These are phyloP conservation scores for Podargus strigoides DNA, from an alignment of 2,797 vertebrate genomes.

Conservation along the genomic window DNA sequence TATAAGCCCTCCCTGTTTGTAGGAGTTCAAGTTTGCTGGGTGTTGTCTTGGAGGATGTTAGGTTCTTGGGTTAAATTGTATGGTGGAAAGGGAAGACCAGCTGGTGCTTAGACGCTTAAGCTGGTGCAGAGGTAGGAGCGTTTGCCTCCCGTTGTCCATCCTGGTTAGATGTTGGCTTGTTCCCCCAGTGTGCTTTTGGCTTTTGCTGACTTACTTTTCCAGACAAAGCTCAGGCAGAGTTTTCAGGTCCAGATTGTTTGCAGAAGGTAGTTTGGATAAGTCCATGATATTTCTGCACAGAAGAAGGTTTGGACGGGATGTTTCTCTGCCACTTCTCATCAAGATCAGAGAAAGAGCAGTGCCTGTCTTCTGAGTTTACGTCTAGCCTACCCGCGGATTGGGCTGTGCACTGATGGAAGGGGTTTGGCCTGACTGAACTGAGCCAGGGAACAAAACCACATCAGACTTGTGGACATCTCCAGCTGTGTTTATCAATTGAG, in stretches of 20 bases:
- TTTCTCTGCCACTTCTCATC: background rate
- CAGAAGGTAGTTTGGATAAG: background rate
- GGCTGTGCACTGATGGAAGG: background rate
- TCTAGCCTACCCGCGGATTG: background rate
- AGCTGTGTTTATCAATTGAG: rapidly evolving
- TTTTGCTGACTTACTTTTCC: background rate
- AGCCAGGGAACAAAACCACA: background rate
- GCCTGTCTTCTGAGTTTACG: background rate
- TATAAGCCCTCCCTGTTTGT: background rate
- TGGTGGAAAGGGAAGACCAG: background rate
- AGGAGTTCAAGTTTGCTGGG: background rate
- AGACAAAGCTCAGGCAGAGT: background rate
- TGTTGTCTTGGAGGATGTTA: background rate
- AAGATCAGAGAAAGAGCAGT: background rate
- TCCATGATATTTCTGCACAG: background rate
- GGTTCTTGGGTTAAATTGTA: background rate
- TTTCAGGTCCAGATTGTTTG: background rate
- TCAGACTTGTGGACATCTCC: background rate
- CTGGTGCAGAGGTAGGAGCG: background rate
- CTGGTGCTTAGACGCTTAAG: background rate
- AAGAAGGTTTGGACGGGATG: background rate
- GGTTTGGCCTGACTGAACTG: background rate
- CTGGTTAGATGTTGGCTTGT: background rate
- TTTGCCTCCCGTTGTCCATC: background rate
- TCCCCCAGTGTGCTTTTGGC: background rate